Percentiles rank a stretch among this genome's conserved stretches.
Evolutionary conservation across 2,113 vertebrate genomes (phyloP).

Genomic region (Cacatua alba): DNA sequence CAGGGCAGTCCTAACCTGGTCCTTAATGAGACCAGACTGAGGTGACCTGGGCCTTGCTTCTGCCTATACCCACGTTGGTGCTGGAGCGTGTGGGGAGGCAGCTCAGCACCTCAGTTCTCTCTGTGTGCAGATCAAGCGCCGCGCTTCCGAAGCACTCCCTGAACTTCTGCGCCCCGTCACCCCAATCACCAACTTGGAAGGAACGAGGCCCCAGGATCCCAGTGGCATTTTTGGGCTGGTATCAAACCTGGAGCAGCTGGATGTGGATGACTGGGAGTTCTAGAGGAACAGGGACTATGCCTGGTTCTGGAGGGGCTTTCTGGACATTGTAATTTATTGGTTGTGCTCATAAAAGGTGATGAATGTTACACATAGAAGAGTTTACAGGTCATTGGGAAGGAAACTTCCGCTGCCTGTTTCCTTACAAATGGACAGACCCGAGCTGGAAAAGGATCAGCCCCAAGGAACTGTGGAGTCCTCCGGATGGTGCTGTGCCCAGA

Average conservation of each 20-base stretch:
- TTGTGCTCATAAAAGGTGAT: slow-evolving; percentile 10
- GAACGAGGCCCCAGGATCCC: slow-evolving; percentile 77
- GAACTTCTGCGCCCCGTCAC: slow-evolving; percentile 89
- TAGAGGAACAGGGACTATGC: slow-evolving; percentile 54
- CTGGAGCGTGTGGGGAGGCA: not conserved
- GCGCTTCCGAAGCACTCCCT: slow-evolving; percentile 89
- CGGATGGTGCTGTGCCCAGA: not conserved
- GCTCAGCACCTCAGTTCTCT: not conserved
- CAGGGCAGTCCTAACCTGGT: not conserved
- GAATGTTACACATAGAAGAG: slow-evolving; percentile 16
- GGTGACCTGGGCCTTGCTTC: fast-evolving
- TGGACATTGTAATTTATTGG: slow-evolving; percentile 53
- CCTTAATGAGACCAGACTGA: not conserved
- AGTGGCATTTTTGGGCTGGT: slow-evolving; percentile 87
- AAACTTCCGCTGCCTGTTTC: not conserved
- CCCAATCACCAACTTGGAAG: slow-evolving; percentile 85
- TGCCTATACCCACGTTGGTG: fast-evolving
- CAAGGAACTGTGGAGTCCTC: not conserved
- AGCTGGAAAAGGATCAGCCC: not conserved
- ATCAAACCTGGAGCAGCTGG: slow-evolving; percentile 88
- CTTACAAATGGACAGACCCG: not conserved
- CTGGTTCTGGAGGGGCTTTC: not conserved
- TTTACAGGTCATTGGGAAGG: slow-evolving; percentile 56
- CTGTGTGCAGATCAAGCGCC: slow-evolving; percentile 87
- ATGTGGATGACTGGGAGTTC: slow-evolving; percentile 98